Percentiles rank a stretch among this genome's conserved stretches.
phyloP scores from a whole-genome alignment of 2,797 vertebrate species.

The Eulemur coronatus region DNA sequence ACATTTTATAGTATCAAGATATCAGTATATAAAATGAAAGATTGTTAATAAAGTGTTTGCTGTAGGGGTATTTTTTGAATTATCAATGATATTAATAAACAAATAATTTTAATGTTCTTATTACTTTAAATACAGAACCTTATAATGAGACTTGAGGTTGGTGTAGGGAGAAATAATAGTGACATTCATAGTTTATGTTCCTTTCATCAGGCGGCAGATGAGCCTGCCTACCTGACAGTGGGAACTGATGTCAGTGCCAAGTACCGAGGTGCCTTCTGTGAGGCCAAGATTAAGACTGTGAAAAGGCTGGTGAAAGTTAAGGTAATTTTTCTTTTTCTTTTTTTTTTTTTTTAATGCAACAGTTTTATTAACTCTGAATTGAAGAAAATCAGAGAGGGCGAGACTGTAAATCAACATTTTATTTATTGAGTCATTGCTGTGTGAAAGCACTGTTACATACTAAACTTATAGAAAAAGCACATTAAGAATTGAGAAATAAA shows the following conservation, averaged over 20 bases:
- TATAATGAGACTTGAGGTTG: background rate
- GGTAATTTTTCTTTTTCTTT: constrained; percentile 82
- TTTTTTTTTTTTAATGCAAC: background rate
- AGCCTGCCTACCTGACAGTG: constrained; percentile 99
- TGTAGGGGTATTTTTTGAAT: constrained; percentile 9
- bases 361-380: background rate
- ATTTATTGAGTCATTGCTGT: background rate
- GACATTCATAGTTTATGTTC: background rate
- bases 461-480: background rate
- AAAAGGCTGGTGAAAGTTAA: constrained; percentile 99
- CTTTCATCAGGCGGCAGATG: constrained; percentile 93
- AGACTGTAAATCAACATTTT: background rate
- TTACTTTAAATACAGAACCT: background rate
- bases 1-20: background rate
- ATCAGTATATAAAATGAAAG: background rate
- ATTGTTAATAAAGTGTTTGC: constrained; percentile 34
- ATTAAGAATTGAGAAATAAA: constrained; percentile 11
- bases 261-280: constrained; percentile 99
- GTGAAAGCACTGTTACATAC: background rate
- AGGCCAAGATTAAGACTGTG: constrained; percentile 99
- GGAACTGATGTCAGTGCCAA: constrained; percentile 99
- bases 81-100: background rate
- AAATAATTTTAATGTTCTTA: background rate
- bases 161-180: background rate
- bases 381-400: background rate